A percentile compares a stretch with the other conserved stretches of the same genome.
Evolutionary conservation across 2,888 invertebrate species (phyloP).

Genomic region (Quadroppia sp.): DNA sequence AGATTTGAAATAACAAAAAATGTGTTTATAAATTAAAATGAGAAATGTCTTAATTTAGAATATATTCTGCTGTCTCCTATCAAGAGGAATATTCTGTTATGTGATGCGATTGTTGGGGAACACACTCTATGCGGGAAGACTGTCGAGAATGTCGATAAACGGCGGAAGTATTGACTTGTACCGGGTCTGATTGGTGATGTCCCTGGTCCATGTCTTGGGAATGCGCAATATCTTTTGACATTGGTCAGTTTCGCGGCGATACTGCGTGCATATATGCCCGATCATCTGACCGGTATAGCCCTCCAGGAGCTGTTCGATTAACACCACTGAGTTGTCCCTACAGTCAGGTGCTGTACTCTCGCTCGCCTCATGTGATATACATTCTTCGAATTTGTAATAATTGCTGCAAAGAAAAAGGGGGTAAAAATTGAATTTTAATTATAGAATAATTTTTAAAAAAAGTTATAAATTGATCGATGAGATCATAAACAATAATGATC

Average conservation of each 20-base stretch:
- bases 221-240: conserved; percentile 35
- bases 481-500: too few species aligned
- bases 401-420: conserved; percentile 4
- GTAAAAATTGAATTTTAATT: too few species aligned
- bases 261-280: conserved; percentile 28
- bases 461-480: too few species aligned
- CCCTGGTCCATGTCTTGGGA: conserved; percentile 1
- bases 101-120: too few species aligned
- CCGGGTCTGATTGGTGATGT: conserved; percentile 1
- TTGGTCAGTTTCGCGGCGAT: conserved; percentile 33
- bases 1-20: too few species aligned
- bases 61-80: too few species aligned
- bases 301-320: conserved; percentile 40
- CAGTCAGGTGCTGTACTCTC: conserved; percentile 27
- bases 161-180: conserved; percentile 39
- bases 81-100: too few species aligned
- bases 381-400: conserved; percentile 40
- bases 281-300: conserved; percentile 42
- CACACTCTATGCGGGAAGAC: conserved; percentile 39
- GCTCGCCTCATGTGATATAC: conserved; percentile 21
- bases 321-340: background rate
- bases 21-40: too few species aligned
- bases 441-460: too few species aligned
- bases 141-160: conserved; percentile 41
- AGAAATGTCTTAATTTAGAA: too few species aligned